Evolutionary conservation across 1,140 invertebrate species (phyloP).

Genomic region (Centruroides sculpturatus): DNA sequence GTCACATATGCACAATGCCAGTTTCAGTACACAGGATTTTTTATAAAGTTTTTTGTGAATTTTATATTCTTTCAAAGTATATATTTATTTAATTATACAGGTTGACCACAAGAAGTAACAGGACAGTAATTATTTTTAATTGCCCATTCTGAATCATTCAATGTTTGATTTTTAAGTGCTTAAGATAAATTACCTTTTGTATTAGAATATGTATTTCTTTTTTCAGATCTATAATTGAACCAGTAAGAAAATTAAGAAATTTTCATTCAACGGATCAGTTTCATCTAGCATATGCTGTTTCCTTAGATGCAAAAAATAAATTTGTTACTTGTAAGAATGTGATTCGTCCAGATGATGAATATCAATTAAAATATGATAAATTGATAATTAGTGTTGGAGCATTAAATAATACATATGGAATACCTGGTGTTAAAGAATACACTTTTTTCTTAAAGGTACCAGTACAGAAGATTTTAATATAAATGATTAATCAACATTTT

Average conservation of each 20-base stretch:
- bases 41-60: no score
- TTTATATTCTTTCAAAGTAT: no score
- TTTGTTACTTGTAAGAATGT: conserved; percentile 7
- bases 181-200: no score
- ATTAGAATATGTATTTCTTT: background rate
- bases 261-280: conserved; percentile 28
- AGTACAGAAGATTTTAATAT: no score
- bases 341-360: conserved; percentile 8
- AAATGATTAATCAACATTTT: no score
- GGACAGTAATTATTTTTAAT: no score
- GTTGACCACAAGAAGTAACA: no score
- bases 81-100: no score
- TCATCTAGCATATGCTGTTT: conserved; percentile 25
- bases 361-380: conserved; percentile 27
- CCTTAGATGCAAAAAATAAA: conserved; percentile 23
- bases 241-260: conserved; percentile 26
- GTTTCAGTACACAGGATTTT: no score
- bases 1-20: no score
- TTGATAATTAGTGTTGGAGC: conserved; percentile 32
- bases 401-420: conserved; percentile 30
- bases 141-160: no score
- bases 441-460: conserved; percentile 32
- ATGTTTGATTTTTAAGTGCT: no score
- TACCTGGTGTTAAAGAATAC: conserved; percentile 30
- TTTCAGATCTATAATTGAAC: conserved; percentile 33